A percentile compares a stretch with the other conserved stretches of the same genome.
Conservation (phyloP, 2,888 invertebrate species). For the Dolichomitus sp. region DNA sequence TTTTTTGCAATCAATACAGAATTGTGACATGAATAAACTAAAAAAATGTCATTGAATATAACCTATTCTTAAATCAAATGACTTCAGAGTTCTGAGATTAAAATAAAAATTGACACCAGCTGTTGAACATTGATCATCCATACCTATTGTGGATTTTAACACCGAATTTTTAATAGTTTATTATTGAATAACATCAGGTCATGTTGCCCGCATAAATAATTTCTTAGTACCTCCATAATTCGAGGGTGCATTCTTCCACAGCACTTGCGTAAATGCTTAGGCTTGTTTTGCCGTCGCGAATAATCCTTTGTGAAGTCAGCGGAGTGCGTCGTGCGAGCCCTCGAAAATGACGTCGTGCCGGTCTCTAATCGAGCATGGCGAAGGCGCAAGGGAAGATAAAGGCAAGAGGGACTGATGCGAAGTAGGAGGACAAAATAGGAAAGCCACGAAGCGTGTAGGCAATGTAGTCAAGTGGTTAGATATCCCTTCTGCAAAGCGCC, state of each 20-base stretch:
- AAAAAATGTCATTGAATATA: no score
- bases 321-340: neutral
- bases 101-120: no score
- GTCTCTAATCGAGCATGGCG: slow-evolving; percentile 53
- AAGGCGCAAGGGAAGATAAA: slow-evolving; percentile 20
- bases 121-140: no score
- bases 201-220: neutral
- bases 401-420: slow-evolving; percentile 3
- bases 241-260: neutral
- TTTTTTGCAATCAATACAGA: no score
- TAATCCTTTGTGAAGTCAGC: slow-evolving; percentile 8
- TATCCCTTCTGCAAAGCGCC: slow-evolving; percentile 65
- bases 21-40: no score
- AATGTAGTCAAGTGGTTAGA: slow-evolving; percentile 67
- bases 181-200: neutral
- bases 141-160: no score
- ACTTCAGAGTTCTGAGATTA: no score
- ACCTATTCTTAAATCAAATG: no score
- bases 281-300: slow-evolving; percentile 3
- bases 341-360: slow-evolving; percentile 52
- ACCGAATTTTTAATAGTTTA: neutral
- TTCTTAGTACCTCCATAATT: neutral
- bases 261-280: neutral
- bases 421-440: slow-evolving; percentile 48
- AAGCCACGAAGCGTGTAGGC: slow-evolving; percentile 56